Evolutionary conservation across 2,888 invertebrate species (phyloP), one percentile per base, ranked within the genome.

Genomic region (Abscondita cerata): DNA sequence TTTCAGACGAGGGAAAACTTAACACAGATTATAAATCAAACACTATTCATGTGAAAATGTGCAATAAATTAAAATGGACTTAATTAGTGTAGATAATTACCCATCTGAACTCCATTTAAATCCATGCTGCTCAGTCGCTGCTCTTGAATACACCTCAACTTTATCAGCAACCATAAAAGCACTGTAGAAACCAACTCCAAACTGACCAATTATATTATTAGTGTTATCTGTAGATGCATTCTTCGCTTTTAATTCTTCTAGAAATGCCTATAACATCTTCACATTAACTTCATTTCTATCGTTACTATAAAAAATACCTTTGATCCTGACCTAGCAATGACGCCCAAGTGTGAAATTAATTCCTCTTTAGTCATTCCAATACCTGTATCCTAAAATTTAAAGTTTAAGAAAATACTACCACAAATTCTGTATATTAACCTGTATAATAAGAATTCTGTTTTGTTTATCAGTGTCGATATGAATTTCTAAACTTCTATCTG

Each of bases 101-200:
- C 98, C 97, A 83, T 96, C 95, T 55, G 95, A 95, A 34, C 84
- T 84, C 98, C 98, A 98, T 75, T 89, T 89, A 73, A 9, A 44
- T 11, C 44, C 44, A 4, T 18, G 16, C 16, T 44, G 18, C 8
- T 86, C 85, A 2, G 79, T 78, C 59, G 90, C 88, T 58, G 91
- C 89, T 75, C 88, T 87, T 1, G 96, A 94, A 76, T 83, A 97
- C 0, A 98, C 97, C 75, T 96, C 96, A 19, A 98, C 95, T 76
- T 90, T 91, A 72, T 96, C 92, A 16, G 96, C 96, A 1, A 98
- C 98, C 95, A 98, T 98, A 78, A 98, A 98, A 0, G 93, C 90
- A 11, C 98, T 97, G 80, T 98, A 98, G 80, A 98, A 98, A 0
- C 98, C 98, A 13, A 98, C 98, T 68, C 98, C 98, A 83, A 98